Evolutionary conservation across 2,888 invertebrate species (phyloP), one percentile per base, ranked within the genome.

Genomic region (Neria commutata): DNA sequence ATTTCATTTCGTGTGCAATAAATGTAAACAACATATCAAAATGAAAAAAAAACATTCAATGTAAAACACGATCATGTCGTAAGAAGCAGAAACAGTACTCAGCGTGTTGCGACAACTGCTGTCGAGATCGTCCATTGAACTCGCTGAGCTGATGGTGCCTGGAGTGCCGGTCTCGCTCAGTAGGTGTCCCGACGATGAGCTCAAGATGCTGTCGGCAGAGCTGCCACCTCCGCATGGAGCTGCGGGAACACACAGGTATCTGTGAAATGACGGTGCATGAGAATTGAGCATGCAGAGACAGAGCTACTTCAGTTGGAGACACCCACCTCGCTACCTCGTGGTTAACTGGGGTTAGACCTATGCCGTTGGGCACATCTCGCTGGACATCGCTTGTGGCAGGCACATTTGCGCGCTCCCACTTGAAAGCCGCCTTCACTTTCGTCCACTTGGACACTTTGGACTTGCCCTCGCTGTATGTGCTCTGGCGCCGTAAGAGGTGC

Each of bases 381-480:
- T 72, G 83, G 14, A 53, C 81, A 56, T 79, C 80, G 47, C 67
- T 71, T 21, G 84, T 57, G 29, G 76, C 74, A 16, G 77, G 76
- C 81, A 83, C 82, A 64, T 87, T 87, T 0, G 91, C 91, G 68
- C 89, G 89, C 75, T 92, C 92, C 92, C 92, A 92, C 69, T 90
- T 91, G 71, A 93, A 91, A 14, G 94, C 94, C 47, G 92, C 92
- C 79, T 94, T 94, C 10, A 94, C 94, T 81, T 89, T 89, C 0
- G 92, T 92, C 94, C 94, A 94, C 75, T 94, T 94, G 0, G 93
- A 92, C 0, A 82, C 81, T 61, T 81, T 81, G 4, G 81, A 76
- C 62, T 81, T 81, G 56, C 74, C 76, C 62, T 81, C 81, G 40
- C 74, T 75, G 56, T 79, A 80, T 10, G 79, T 80, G 68, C 80